phyloP scores from a whole-genome alignment of 1,140 invertebrate species.

The Phortica variegata region DNA sequence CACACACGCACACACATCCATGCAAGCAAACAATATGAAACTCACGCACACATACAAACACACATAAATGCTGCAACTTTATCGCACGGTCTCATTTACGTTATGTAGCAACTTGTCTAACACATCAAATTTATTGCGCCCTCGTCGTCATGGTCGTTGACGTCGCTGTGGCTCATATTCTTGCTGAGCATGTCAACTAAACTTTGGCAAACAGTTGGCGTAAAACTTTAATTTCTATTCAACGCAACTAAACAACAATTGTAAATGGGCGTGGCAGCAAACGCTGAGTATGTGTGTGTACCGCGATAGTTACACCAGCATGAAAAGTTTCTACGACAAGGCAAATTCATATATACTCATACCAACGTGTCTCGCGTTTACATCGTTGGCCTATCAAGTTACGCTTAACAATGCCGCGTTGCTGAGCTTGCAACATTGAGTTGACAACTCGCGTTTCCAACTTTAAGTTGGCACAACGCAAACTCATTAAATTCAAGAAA shows the following conservation, averaged over 20 bases:
- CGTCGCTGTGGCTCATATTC: slow-evolving; percentile 50
- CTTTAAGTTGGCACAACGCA: no score
- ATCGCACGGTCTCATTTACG: background rate
- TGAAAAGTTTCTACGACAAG: no score
- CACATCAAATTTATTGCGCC: slow-evolving; percentile 53
- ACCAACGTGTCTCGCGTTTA: no score
- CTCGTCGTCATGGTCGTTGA: no score
- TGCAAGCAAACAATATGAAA: no score
- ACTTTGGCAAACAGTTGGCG: slow-evolving; percentile 41
- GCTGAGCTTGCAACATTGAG: slow-evolving; percentile 1
- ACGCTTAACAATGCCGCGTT: slow-evolving; percentile 32
- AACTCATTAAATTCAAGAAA: slow-evolving; percentile 53
- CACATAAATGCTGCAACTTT: no score
- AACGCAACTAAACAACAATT: slow-evolving; percentile 24
- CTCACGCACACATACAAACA: no score
- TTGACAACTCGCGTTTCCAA: no score
- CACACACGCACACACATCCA: background rate
- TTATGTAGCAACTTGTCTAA: slow-evolving; percentile 37
- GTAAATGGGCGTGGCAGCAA: background rate
- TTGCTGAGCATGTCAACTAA: slow-evolving; percentile 47
- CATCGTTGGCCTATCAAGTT: slow-evolving; percentile 49
- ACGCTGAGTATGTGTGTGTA: no score
- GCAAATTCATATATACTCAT: no score
- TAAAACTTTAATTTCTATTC: slow-evolving; percentile 53
- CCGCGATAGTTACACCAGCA: no score